These are phyloP conservation scores for Eurystomus gularis DNA, from an alignment of 2,113 vertebrate genomes.

Conservation along the genomic window DNA sequence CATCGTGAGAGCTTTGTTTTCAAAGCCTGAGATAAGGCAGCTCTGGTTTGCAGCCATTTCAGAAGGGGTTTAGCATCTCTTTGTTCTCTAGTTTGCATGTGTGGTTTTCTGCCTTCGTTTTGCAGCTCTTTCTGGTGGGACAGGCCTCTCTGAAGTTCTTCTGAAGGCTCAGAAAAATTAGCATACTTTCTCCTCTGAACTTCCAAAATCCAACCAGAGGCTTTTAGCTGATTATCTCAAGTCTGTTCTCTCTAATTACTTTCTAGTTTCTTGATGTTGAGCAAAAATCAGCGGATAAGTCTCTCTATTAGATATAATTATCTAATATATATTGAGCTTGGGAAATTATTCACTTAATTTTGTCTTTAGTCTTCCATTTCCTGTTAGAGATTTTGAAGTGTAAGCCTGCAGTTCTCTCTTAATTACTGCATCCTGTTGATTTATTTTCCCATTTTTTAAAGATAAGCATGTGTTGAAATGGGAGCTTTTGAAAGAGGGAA, in stretches of 20 bases:
- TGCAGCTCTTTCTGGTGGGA: not conserved
- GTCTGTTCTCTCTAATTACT: slow-evolving; percentile 35
- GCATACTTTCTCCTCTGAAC: slow-evolving; percentile 16
- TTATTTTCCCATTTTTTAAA: not conserved
- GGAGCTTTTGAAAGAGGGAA: not conserved
- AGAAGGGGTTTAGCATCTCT: not conserved
- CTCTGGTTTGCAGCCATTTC: not conserved
- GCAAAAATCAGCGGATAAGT: slow-evolving; percentile 33
- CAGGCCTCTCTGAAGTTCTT: not conserved
- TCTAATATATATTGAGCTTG: slow-evolving; percentile 33
- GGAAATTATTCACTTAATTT: slow-evolving; percentile 46
- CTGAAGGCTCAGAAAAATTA: not conserved
- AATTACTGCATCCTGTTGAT: slow-evolving; percentile 42
- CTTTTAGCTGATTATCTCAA: slow-evolving; percentile 23
- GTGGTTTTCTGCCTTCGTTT: not conserved
- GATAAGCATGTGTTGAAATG: not conserved
- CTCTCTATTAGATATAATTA: slow-evolving; percentile 32
- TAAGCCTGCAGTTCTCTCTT: slow-evolving; percentile 26
- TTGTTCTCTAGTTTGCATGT: not conserved
- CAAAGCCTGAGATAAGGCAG: not conserved
- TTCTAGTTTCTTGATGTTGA: slow-evolving; percentile 31
- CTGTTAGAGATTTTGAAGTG: not conserved
- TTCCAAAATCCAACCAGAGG: slow-evolving; percentile 15
- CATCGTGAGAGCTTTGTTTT: fast-evolving
- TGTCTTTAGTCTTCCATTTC: slow-evolving; percentile 53